These are phyloP conservation scores for Spizaetus ornatus DNA, from an alignment of 2,113 vertebrate genomes.

Conservation along the genomic window DNA sequence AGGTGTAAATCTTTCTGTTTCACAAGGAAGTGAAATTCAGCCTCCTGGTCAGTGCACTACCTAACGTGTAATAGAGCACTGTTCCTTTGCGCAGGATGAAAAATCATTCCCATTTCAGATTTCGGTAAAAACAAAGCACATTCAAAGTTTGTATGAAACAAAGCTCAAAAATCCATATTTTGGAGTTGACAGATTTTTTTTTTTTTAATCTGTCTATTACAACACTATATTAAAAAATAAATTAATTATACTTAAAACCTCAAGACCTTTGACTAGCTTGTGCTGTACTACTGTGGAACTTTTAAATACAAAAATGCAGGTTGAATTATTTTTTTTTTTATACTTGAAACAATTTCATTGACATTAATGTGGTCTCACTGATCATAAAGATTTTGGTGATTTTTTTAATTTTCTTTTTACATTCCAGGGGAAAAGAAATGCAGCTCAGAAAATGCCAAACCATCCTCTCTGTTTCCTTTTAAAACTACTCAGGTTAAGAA, in stretches of 20 bases:
- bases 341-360: neutral
- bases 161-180: neutral
- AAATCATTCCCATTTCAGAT: neutral
- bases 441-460: neutral
- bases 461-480: neutral
- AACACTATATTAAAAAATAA: neutral
- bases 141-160: neutral
- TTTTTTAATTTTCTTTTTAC: neutral
- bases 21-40: neutral
- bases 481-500: neutral
- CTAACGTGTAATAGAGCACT: accelerated
- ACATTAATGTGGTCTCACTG: neutral
- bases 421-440: neutral
- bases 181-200: too few relatives aligned
- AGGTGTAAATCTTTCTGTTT: neutral
- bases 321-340: neutral
- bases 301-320: neutral
- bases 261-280: neutral
- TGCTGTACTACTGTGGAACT: neutral
- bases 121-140: neutral
- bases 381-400: neutral
- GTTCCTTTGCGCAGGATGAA: neutral
- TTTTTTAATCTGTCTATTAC: neutral
- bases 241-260: neutral
- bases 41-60: neutral